Evolutionary conservation across 2,113 vertebrate genomes (phyloP).

Genomic region (Laticauda colubrina): DNA sequence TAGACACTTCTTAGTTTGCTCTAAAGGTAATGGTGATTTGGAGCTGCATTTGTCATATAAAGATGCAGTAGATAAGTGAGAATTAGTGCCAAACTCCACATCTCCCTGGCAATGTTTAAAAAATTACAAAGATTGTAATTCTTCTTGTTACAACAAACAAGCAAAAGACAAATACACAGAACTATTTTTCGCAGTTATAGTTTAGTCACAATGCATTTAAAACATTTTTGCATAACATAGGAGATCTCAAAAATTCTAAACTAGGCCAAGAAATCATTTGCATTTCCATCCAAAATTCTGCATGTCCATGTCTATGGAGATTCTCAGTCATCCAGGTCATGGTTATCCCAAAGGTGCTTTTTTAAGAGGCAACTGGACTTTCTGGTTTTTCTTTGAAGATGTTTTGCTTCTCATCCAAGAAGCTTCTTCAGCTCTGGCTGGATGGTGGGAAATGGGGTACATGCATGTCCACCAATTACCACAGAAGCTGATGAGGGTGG

Average conservation of each 20-base stretch:
- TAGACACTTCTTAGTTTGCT: slow-evolving; percentile 59
- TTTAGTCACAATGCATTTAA: background rate
- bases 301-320: no score
- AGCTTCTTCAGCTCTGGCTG: no score
- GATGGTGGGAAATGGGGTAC: no score
- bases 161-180: background rate
- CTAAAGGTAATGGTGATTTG: slow-evolving; percentile 65
- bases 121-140: slow-evolving; percentile 5
- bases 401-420: no score
- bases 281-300: background rate
- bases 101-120: slow-evolving; percentile 76
- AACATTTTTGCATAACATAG: background rate
- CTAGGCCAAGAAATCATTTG: background rate
- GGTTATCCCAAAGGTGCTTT: no score
- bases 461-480: background rate
- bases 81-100: slow-evolving; percentile 73
- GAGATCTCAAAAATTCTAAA: background rate
- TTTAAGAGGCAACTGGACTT: no score
- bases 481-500: background rate
- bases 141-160: slow-evolving; percentile 8
- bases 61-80: slow-evolving; percentile 82
- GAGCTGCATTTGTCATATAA: slow-evolving; percentile 77
- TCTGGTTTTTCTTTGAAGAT: no score
- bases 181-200: background rate
- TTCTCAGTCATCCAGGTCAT: no score